phyloP scores from a whole-genome alignment of 2,888 invertebrate genomes.

The Macrophya annulata region DNA sequence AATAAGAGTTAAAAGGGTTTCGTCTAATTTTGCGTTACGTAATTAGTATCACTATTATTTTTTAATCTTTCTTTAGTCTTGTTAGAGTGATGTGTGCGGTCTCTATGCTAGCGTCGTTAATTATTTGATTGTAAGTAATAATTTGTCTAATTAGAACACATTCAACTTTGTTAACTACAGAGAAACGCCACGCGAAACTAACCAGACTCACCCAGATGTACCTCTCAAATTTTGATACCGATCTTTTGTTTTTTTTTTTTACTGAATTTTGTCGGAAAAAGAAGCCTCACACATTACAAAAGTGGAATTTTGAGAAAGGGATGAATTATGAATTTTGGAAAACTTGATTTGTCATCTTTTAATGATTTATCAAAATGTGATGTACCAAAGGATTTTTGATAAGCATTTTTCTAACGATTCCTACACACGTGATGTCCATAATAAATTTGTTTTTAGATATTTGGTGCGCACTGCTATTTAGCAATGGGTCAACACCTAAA shows the following conservation, averaged over 20 bases:
- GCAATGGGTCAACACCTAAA: constrained; percentile 68
- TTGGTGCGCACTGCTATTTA: constrained; percentile 66
- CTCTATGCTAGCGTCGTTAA: neutral
- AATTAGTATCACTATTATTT: neutral
- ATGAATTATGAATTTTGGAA: too few relatives aligned
- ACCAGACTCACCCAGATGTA: too few relatives aligned
- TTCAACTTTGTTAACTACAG: neutral
- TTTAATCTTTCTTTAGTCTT: neutral
- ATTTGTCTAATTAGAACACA: neutral
- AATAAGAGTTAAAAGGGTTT: neutral
- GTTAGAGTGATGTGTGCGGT: neutral
- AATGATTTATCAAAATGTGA: too few relatives aligned
- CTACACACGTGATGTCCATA: neutral
- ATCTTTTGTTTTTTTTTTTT: too few relatives aligned
- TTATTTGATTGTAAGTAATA: neutral
- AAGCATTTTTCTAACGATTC: neutral
- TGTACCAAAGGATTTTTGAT: neutral
- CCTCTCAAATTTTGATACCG: too few relatives aligned
- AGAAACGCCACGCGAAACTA: too few relatives aligned
- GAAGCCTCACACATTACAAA: too few relatives aligned
- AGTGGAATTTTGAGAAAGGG: too few relatives aligned
- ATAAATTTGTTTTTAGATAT: constrained; percentile 60
- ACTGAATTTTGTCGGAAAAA: too few relatives aligned
- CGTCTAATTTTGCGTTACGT: too few relatives aligned
- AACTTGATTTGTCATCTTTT: too few relatives aligned